These are phyloP conservation scores for Rousettus madagascariensis DNA, from an alignment of 2,797 vertebrate species.

Conservation along the genomic window DNA sequence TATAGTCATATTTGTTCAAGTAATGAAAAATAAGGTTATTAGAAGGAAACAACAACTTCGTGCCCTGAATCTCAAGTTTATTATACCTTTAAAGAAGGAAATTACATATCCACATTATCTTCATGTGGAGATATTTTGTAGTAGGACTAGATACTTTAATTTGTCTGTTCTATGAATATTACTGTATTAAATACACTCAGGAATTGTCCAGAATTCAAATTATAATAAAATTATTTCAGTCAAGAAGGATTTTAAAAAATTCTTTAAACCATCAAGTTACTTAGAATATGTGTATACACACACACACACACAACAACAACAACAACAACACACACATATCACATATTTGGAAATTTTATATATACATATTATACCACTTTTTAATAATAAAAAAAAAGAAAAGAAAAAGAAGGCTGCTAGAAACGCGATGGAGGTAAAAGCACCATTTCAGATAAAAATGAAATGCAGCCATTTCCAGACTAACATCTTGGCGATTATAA, in stretches of 20 bases:
- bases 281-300: background rate
- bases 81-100: background rate
- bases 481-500: background rate
- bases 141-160: background rate
- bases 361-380: background rate
- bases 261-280: background rate
- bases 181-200: background rate
- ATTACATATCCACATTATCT: background rate
- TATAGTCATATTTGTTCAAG: too few relatives aligned
- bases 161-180: background rate
- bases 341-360: background rate
- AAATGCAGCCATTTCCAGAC: background rate
- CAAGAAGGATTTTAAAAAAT: background rate
- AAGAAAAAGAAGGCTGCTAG: background rate
- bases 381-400: background rate
- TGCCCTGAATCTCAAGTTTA: background rate
- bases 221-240: background rate
- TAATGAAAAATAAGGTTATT: too few relatives aligned
- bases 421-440: background rate
- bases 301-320: too few relatives aligned
- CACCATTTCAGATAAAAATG: background rate
- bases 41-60: background rate
- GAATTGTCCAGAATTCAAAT: background rate
- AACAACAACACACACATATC: too few relatives aligned
- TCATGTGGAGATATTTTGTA: background rate